A percentile compares a stretch with the other conserved stretches of the same genome.
Conservation (phyloP, 2,888 invertebrate genomes). For the Fabriciana adippe region DNA sequence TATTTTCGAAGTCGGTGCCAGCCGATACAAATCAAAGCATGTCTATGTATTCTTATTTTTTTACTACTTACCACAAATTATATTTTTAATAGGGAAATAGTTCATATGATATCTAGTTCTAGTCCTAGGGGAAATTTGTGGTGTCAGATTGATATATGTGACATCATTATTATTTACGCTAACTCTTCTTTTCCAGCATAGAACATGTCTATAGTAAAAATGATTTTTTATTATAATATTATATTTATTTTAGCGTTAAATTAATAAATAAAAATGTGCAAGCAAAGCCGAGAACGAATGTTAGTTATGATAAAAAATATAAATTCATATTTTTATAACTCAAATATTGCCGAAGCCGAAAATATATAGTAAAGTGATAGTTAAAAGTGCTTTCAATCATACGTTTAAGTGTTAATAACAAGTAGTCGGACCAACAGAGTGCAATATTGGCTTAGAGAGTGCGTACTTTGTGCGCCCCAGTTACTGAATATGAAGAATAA, state of each 20-base stretch:
- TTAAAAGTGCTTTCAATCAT: conserved; percentile 3
- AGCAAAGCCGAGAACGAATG: too few relatives aligned
- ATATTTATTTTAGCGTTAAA: too few relatives aligned
- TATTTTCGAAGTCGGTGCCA: too few relatives aligned
- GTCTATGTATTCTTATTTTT: too few relatives aligned
- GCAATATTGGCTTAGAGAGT: conserved; percentile 29
- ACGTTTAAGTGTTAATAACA: conserved; percentile 21
- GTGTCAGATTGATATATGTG: conserved; percentile 16
- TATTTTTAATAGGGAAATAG: too few relatives aligned
- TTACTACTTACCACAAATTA: too few relatives aligned
- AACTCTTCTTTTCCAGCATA: neutral
- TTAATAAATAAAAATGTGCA: too few relatives aligned
- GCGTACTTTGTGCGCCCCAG: conserved; percentile 11
- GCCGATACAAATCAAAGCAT: too few relatives aligned
- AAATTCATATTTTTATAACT: too few relatives aligned
- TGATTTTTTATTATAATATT: too few relatives aligned
- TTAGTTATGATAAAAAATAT: too few relatives aligned
- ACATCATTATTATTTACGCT: neutral
- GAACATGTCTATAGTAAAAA: neutral
- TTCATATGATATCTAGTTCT: neutral
- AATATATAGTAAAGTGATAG: neutral
- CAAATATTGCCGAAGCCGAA: too few relatives aligned
- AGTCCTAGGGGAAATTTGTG: conserved; percentile 26
- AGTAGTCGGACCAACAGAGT: conserved; percentile 17
- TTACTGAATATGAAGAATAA: conserved; percentile 22